Evolutionary conservation across 2,113 vertebrate genomes (phyloP), one percentile per base, ranked within the genome.

Genomic region (Aphelocoma coerulescens): DNA sequence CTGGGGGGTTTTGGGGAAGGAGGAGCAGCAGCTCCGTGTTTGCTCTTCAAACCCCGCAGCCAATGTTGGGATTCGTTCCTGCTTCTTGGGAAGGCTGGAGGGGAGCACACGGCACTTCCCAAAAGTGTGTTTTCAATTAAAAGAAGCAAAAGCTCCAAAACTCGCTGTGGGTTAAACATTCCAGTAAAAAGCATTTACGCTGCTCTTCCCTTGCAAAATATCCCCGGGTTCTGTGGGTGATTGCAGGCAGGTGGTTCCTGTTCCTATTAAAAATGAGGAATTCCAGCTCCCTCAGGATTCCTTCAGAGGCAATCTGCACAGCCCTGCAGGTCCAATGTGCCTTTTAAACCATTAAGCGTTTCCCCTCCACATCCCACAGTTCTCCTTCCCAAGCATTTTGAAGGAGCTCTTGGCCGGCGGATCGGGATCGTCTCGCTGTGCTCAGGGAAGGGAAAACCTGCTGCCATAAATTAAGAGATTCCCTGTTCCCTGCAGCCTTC

Each of bases 231-330:
- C n/a, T 63, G 78, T 41, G 87, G 93, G 86, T 90, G 95, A 95
- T 67, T 83, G 85, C 94, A 69, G 96, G 91, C 95, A 97, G 95
- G 94, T 97, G 96, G 95, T 95, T 95, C 96, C 96, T 97, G 96
- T 97, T 97, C 92, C 0, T 66, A 94, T 96, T 97, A 96, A 91
- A 97, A 95, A 88, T 71, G 96, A 94, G 94, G 78, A 88, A 96
- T 93, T 68, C 94, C 91, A 33, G 89, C 89, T 91, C 94, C 78
- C 95, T 2, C 35, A 24, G 95, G 95, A 65, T 91, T 69, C 95
- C 83, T 96, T 90, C 94, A 88, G 94, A 89, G 84, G 92, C 79
- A 59, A 89, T 90, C 89, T 87, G 95, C 72, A 37, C 75, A 67
- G 95, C 69, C 65, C 94, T 91, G 85, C 62, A 43, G 75, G 83